Conservation (phyloP, 2,888 invertebrate species). For the Cinara cedri region DNA sequence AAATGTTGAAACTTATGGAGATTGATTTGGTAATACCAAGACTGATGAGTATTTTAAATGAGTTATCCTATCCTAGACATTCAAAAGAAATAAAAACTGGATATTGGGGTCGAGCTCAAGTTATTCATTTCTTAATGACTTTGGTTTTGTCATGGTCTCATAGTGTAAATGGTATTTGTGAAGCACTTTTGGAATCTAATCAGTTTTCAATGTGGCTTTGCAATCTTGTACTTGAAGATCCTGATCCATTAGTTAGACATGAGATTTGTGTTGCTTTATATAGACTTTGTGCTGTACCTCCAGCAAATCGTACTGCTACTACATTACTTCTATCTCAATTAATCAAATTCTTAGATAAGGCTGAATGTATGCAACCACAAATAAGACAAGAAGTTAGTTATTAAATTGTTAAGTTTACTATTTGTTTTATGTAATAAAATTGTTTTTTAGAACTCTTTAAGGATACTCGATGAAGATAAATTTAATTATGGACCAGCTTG, state of each 20-base stretch:
- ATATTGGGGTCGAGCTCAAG: slow-evolving; percentile 90
- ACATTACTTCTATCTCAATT: slow-evolving; percentile 80
- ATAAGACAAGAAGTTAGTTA: slow-evolving; percentile 64
- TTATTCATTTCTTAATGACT: slow-evolving; percentile 88
- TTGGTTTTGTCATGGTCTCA: slow-evolving; percentile 92
- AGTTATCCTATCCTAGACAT: slow-evolving; percentile 81
- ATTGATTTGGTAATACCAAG: slow-evolving; percentile 82
- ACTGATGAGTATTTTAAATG: slow-evolving; percentile 84
- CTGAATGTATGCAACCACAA: slow-evolving; percentile 81
- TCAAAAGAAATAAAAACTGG: slow-evolving; percentile 88
- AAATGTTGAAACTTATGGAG: slow-evolving; percentile 82
- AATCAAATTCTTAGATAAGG: slow-evolving; percentile 79
- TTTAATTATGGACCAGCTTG: slow-evolving; percentile 94
- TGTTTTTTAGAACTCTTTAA: slow-evolving; percentile 66
- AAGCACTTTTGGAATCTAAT: slow-evolving; percentile 76
- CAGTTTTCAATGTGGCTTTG: slow-evolving; percentile 77
- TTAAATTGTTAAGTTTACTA: neutral
- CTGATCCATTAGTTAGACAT: slow-evolving; percentile 86
- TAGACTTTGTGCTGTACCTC: slow-evolving; percentile 68
- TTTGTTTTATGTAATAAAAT: neutral
- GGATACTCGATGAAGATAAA: slow-evolving; percentile 79
- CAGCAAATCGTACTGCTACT: slow-evolving; percentile 59
- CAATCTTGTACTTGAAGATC: slow-evolving; percentile 85
- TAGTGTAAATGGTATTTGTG: slow-evolving; percentile 79
- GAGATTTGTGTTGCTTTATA: slow-evolving; percentile 94